phyloP scores from a whole-genome alignment of 2,888 invertebrate genomes.

The Ceriagrion tenellum region DNA sequence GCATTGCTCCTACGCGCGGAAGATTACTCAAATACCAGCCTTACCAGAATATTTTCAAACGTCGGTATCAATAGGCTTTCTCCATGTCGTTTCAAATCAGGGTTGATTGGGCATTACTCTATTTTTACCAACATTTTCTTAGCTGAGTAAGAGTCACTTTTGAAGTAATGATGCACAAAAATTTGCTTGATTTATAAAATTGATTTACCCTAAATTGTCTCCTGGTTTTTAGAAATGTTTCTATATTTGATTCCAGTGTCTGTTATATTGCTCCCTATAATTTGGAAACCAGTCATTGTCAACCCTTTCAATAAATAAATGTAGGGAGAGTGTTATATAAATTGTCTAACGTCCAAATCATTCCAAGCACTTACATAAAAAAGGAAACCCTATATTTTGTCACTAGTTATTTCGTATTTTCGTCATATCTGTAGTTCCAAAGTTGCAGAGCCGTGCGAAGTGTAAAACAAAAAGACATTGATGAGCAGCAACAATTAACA shows the following conservation, averaged over 20 bases:
- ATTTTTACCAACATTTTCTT: neutral
- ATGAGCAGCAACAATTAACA: conserved; percentile 56
- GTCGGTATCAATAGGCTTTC: neutral
- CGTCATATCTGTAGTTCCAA: conserved; percentile 50
- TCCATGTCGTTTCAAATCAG: neutral
- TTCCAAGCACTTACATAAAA: conserved; percentile 41
- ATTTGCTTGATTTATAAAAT: neutral
- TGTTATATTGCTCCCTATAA: neutral
- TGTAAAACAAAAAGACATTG: conserved; percentile 50
- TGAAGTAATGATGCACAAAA: neutral
- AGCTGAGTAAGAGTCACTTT: neutral
- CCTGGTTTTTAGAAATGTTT: neutral
- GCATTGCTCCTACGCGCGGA: neutral
- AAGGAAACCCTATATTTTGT: conserved; percentile 62
- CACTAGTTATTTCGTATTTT: conserved; percentile 65
- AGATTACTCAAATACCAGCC: neutral
- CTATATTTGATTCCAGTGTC: conserved; percentile 24
- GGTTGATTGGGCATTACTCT: neutral
- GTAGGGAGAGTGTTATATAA: conserved; percentile 25
- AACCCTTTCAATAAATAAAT: neutral
- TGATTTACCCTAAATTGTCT: neutral
- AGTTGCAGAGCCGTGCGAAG: conserved; percentile 40
- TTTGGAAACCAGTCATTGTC: conserved; percentile 26
- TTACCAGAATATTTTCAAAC: neutral
- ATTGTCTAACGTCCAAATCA: conserved; percentile 53